A percentile compares a stretch with the other conserved stretches of the same genome.
Conservation (phyloP, 2,797 vertebrate species). For the Neosalanx taihuensis region DNA sequence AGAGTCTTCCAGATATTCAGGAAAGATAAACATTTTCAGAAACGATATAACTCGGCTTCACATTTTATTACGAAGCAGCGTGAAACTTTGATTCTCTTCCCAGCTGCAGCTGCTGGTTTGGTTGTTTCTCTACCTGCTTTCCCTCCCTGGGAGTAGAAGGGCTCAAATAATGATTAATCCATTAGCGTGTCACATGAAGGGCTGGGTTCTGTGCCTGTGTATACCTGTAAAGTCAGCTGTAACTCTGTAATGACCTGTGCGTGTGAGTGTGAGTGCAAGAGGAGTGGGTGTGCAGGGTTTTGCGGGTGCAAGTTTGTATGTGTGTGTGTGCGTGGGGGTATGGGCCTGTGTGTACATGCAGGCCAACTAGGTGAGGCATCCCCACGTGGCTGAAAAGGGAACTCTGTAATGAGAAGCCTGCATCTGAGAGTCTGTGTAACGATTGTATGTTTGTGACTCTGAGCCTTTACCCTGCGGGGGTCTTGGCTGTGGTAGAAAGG, state of each 20-base stretch:
- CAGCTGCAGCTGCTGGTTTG: conserved; percentile 11
- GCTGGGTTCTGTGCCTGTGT: background rate
- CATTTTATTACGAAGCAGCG: conserved; percentile 26
- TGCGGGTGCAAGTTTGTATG: background rate
- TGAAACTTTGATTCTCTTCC: conserved; percentile 1
- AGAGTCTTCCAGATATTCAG: conserved; percentile 40
- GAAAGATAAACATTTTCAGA: conserved; percentile 34
- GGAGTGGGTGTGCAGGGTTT: conserved; percentile 10
- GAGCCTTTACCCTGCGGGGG: conserved; percentile 49
- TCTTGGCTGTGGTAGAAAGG: conserved; percentile 57
- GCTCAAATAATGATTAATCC: conserved; percentile 23
- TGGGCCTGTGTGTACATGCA: conserved; percentile 55
- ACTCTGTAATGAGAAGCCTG: conserved; percentile 44
- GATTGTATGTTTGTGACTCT: conserved; percentile 12
- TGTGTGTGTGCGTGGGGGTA: conserved; percentile 32
- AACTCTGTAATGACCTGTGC: conserved; percentile 35
- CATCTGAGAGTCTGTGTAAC: background rate
- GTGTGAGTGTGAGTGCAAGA: conserved; percentile 12
- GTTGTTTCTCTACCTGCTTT: conserved; percentile 9
- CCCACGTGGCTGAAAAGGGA: conserved; percentile 56
- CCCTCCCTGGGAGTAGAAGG: background rate
- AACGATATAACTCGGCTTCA: conserved; percentile 18
- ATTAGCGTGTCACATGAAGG: conserved; percentile 7
- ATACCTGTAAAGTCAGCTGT: conserved; percentile 25
- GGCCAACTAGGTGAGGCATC: conserved; percentile 40